Evolutionary conservation across 1,140 invertebrate genomes (phyloP).

Genomic region (Caenorhabditis brenneri): DNA sequence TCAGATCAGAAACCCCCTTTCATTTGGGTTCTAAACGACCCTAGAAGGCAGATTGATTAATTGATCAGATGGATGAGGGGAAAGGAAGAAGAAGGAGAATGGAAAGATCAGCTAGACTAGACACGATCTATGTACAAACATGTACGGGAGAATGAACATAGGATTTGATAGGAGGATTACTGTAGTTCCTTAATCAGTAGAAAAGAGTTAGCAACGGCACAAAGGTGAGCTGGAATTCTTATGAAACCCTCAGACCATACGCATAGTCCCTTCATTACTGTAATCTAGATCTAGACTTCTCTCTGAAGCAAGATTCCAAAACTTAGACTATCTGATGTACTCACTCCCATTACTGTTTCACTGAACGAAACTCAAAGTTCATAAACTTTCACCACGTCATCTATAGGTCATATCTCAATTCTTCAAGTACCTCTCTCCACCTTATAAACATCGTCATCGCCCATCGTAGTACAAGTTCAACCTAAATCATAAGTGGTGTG

Average conservation of each 20-base stretch:
- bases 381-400: not conserved
- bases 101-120: conserved; percentile 16
- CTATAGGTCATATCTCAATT: not conserved
- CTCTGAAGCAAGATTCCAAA: too few relatives aligned
- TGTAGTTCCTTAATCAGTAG: too few relatives aligned
- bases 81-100: not conserved
- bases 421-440: too few relatives aligned
- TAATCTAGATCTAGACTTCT: too few relatives aligned
- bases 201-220: too few relatives aligned
- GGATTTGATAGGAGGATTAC: too few relatives aligned
- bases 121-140: conserved; percentile 23
- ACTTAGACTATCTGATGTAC: too few relatives aligned
- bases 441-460: not conserved
- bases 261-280: too few relatives aligned
- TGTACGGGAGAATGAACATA: not conserved
- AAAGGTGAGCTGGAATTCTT: too few relatives aligned
- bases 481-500: not conserved
- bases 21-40: not conserved
- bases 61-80: not conserved
- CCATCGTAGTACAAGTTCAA: not conserved
- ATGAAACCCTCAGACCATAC: too few relatives aligned
- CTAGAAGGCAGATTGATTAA: not conserved
- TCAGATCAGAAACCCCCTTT: not conserved
- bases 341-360: too few relatives aligned
- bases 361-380: conserved; percentile 1